Percentiles rank a stretch among this genome's conserved stretches.
Evolutionary conservation across 2,888 invertebrate genomes (phyloP).

Genomic region (Plebejus melissa): DNA sequence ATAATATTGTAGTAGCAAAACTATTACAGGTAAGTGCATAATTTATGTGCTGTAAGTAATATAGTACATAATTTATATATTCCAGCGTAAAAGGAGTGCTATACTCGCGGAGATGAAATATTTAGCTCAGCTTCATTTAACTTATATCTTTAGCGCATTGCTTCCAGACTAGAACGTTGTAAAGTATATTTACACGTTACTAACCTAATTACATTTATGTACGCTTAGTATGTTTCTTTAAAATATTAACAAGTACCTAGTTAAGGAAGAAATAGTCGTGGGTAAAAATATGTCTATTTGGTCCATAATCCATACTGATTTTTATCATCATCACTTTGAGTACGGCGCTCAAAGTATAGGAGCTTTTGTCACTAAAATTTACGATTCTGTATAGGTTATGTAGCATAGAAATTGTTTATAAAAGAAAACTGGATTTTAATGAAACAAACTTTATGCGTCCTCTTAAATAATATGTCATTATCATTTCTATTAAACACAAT

Average conservation of each 20-base stretch:
- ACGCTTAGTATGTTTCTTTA: not conserved
- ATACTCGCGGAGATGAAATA: constrained; percentile 7
- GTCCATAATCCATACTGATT: too few relatives aligned
- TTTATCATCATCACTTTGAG: too few relatives aligned
- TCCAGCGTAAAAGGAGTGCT: not conserved
- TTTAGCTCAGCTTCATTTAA: not conserved
- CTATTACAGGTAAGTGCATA: not conserved
- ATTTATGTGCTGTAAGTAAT: too few relatives aligned
- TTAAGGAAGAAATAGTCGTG: too few relatives aligned
- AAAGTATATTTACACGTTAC: not conserved
- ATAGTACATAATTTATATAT: not conserved
- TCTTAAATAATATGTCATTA: not conserved
- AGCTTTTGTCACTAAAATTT: too few relatives aligned
- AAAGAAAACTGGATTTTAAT: not conserved
- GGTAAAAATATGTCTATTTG: too few relatives aligned
- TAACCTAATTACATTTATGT: not conserved
- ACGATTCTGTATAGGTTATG: too few relatives aligned
- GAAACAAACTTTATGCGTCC: not conserved
- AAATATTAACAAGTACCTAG: not conserved
- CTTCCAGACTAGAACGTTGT: not conserved
- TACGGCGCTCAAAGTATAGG: too few relatives aligned
- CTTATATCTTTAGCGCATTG: constrained; percentile 13
- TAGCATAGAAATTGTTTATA: too few relatives aligned
- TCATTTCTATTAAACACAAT: not conserved
- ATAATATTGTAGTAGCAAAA: constrained; percentile 7